Conservation (phyloP, 2,113 vertebrate genomes). For the Oreochromis tanganicae region DNA sequence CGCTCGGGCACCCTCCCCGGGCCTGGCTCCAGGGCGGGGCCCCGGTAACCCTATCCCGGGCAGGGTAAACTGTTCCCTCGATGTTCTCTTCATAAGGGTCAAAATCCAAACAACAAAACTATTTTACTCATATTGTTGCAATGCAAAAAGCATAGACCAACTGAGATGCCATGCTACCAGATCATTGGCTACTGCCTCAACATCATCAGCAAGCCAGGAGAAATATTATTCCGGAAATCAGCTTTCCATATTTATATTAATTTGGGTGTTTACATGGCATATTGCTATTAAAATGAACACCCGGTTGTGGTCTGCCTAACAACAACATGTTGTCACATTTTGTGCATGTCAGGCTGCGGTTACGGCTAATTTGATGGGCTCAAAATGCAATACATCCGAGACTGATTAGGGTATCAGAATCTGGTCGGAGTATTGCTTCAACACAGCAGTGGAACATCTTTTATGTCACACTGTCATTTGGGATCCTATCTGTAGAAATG, state of each 20-base stretch:
- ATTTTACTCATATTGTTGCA: background rate
- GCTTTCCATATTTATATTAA: background rate
- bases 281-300: background rate
- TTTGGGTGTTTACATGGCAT: background rate
- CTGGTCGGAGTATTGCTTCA: background rate
- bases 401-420: background rate
- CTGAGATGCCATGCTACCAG: background rate
- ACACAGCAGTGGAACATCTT: background rate
- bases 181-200: background rate
- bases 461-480: background rate
- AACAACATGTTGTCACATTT: background rate
- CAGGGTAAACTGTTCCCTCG: no score
- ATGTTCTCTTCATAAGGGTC: no score
- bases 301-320: background rate
- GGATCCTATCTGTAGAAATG: background rate
- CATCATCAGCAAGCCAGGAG: background rate
- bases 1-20: no score
- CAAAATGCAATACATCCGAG: background rate
- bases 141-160: background rate
- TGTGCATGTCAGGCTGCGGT: background rate
- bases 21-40: no score
- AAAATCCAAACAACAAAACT: background rate
- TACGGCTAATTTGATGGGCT: fast-evolving
- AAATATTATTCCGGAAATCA: background rate
- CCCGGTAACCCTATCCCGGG: no score